A percentile compares a stretch with the other conserved stretches of the same genome.
Conservation (phyloP, 1,140 invertebrate species). For the Penaeus chinensis region DNA sequence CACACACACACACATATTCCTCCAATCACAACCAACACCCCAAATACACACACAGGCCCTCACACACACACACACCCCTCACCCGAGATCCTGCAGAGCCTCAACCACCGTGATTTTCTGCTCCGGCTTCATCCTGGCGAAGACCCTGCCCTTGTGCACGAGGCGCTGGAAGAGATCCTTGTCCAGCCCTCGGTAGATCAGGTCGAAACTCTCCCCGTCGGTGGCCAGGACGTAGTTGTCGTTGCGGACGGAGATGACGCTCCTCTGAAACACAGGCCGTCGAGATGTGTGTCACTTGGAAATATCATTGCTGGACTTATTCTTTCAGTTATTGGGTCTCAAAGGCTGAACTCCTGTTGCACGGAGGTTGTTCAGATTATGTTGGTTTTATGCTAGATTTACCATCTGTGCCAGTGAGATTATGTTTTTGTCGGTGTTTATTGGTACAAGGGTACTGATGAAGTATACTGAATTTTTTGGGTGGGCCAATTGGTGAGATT, state of each 20-base stretch:
- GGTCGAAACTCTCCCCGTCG: conserved; percentile 65
- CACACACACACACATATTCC: no score
- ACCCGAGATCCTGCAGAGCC: conserved; percentile 72
- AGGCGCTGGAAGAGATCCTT: conserved; percentile 63
- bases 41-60: no score
- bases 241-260: conserved; percentile 38
- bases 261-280: conserved; percentile 14
- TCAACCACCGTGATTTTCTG: conserved; percentile 74
- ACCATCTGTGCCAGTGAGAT: not conserved
- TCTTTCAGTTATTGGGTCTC: not conserved
- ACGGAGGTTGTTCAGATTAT: no score
- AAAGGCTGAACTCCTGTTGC: no score
- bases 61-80: conserved; percentile 53
- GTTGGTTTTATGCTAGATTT: no score
- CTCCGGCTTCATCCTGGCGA: conserved; percentile 75
- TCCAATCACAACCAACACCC: no score
- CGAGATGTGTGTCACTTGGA: no score
- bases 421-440: not conserved
- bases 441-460: not conserved
- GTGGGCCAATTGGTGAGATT: no score
- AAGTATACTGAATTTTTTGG: no score
- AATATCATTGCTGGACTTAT: not conserved
- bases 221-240: conserved; percentile 65
- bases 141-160: conserved; percentile 68
- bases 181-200: conserved; percentile 63